Base-by-base conservation (phyloP, 2,113 vertebrate genomes). In the Ctenodactylus gundi region DNA sequence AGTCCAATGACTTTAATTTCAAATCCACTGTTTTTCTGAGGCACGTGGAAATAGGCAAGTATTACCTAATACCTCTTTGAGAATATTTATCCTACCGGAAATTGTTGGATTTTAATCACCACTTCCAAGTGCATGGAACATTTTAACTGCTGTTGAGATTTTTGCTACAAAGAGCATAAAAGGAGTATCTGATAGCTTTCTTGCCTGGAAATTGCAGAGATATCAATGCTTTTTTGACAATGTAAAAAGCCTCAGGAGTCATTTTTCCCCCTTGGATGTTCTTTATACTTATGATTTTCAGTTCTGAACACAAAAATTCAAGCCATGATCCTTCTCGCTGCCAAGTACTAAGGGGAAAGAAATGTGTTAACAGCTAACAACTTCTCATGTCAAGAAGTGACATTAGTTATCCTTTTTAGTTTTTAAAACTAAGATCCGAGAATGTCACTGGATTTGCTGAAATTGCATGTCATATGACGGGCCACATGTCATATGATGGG, bases 351-450 rank as follows among this genome's bases (percentile, higher is more conserved):
- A 44, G 41, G 76, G 27, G n/a, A 68, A 75, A 93, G 89, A 90
- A 75, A 82, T 55, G 41, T 93, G 68, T 89, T 93, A 95, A 94
- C 93, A 88, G 46, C 57, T 93, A 88, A 83, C n/a, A 88, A 88
- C 51, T 75, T 21, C 3, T 68, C 49, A 29, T 80, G 68, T 93
- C 81, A 91, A 77, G 85, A 83, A 90, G 34, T 81, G 46, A 46
- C 31, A 27, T 72, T 62, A 92, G 49, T 49, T 78, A 78, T 82
- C 36, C 51, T 86, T 77, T 78, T 93, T 36, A 88, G 67, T 23
- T 93, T 95, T 96, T 73, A 73, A 70, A 93, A 65, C 18, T 70
- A 53, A 86, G 78, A 85, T 20, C 75, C 91, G 55, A 88, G 53
- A 51, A 15, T 41, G 21, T 80, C 67, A 85, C 21, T 75, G 46